Conservation (phyloP, 1,140 invertebrate species). For the Triops longicaudatus region DNA sequence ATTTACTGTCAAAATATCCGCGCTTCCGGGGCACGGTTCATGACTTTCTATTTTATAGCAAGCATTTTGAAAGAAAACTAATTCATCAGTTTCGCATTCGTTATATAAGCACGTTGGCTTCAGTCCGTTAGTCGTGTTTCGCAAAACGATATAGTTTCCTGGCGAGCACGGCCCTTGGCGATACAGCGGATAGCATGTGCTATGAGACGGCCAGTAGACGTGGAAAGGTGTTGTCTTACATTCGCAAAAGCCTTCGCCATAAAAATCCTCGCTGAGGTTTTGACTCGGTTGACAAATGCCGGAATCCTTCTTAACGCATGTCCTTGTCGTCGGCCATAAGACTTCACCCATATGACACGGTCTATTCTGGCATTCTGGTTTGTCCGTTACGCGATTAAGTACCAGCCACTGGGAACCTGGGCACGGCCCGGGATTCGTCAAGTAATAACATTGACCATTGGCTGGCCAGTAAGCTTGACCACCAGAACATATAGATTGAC, state of each 20-base stretch:
- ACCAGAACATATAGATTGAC: neutral
- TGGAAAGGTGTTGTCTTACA: neutral
- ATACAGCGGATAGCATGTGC: neutral
- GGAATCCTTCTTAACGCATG: neutral
- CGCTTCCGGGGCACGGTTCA: neutral
- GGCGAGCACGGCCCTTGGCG: neutral
- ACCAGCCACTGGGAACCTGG: neutral
- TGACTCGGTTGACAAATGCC: neutral
- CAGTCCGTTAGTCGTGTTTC: neutral
- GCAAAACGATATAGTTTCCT: neutral
- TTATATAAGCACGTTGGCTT: constrained; percentile 3
- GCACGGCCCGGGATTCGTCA: neutral
- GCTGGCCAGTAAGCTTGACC: neutral
- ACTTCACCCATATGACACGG: neutral
- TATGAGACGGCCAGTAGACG: neutral
- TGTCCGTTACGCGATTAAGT: neutral
- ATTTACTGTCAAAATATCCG: neutral
- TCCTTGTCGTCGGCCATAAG: neutral
- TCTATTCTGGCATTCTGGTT: neutral
- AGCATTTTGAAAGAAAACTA: neutral
- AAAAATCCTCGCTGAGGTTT: neutral
- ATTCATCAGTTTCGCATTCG: neutral
- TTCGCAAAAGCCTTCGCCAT: neutral
- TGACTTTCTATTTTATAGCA: neutral
- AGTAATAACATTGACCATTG: neutral